These are phyloP conservation scores for Hystrix brachyura DNA, from an alignment of 2,113 vertebrate species.

Conservation along the genomic window DNA sequence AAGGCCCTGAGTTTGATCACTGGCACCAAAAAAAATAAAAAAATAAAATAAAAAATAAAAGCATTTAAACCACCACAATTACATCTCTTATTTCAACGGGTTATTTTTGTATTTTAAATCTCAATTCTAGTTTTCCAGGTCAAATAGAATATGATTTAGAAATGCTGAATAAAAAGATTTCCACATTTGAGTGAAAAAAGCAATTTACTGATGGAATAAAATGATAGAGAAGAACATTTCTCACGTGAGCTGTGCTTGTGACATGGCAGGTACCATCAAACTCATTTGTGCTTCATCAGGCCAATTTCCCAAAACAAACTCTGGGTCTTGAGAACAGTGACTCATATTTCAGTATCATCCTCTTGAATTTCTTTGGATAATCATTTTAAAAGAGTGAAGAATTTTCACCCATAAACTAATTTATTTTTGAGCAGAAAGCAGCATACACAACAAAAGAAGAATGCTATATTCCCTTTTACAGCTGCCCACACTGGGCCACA, in stretches of 20 bases:
- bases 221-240: not conserved
- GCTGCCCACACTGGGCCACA: too few relatives aligned
- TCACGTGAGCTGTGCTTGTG: not conserved
- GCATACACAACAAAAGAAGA: not conserved
- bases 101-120: conserved; percentile 7
- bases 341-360: not conserved
- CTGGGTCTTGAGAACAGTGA: conserved; percentile 5
- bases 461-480: not conserved
- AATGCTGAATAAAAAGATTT: conserved; percentile 7
- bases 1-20: too few relatives aligned
- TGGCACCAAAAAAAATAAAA: too few relatives aligned
- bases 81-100: not conserved
- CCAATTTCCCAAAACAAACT: not conserved
- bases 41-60: not conserved
- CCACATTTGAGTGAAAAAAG: not conserved
- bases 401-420: not conserved
- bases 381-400: not conserved
- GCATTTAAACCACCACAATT: conserved; percentile 1
- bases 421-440: conserved; percentile 19
- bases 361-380: conserved; percentile 22
- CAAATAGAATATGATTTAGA: not conserved
- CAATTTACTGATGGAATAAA: conserved; percentile 1
- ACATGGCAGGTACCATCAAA: not conserved
- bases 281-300: not conserved
- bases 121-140: not conserved